Evolutionary conservation across 2,113 vertebrate species (phyloP), one percentile per base, ranked within the genome.

Genomic region (Pterocles orientalis): DNA sequence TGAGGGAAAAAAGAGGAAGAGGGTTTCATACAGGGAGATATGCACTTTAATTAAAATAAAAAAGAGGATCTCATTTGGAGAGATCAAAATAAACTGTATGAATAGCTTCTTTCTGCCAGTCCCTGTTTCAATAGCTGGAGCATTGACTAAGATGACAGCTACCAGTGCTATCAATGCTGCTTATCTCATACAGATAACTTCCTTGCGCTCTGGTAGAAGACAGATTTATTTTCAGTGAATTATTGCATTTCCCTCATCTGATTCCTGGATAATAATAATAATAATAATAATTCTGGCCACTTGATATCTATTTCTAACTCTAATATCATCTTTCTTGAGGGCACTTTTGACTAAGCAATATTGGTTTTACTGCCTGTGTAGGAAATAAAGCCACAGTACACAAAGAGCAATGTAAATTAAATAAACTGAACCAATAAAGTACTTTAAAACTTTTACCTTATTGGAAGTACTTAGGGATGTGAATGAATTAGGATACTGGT

Each of bases 401-500:
- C 61, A 92, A 93, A 89, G 70, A 94, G 31, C 2, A 21, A 92
- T 66, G 8, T 82, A 94, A 89, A 96, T 94, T 89, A 92, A 94
- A 95, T 86, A 94, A 95, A 77, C 31, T 0, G 0, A 91, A 89
- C 77, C 94, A 96, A 94, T 94, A 89, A 94, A 97, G 58, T 85
- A 54, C 77, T 89, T 88, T 91, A 73, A 96, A 94, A 10, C 50
- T 66, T 87, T 87, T 93, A 43, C 91, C 66, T 94, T 75, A 50
- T 82, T 96, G 83, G 91, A 91, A 96, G 79, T 92, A 95, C 83
- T 94, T 94, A 95, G 76, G 80, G 72, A 78, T 81, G 87, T 72
- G 93, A 86, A 97, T 64, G 71, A 95, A 95, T 95, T 92, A 95
- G 90, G 90, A 75, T 90, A 94, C 94, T 96, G 96, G 87, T 73